Base-by-base conservation (phyloP, 1,140 invertebrate species). In the Oryctes rhinoceros region DNA sequence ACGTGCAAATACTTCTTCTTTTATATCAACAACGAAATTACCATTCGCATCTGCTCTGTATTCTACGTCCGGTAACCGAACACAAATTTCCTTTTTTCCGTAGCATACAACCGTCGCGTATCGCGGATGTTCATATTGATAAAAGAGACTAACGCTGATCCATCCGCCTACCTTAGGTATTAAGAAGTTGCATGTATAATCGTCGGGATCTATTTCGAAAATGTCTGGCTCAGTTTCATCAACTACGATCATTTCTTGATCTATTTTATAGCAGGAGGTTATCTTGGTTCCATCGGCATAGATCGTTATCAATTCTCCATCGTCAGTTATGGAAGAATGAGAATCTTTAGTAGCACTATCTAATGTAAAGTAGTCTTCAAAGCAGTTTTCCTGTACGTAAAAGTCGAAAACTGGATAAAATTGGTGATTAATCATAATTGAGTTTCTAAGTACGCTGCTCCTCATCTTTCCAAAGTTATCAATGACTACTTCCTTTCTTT, bases 161-260 rank as follows among this genome's bases (percentile, higher is more conserved):
- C 77, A 78, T 20, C 47, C 77, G 10, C 77, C 77, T 59, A 53
- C 20, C 39, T 37, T 53, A 20, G 77, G 77, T 53, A 78, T 35
- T 20, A 78, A 59, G 62, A 78, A 78, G 18, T 78, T 78, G 49
- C 77, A 78, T 15, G 77, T 53, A 24, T 78, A 78, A 59, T 78
- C 77, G 11, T 78, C 77, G n/a, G 20, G 18, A 59, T 78, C 77
- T 35, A 78, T 35, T 78, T 78, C 77, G 7, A 18, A 78, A 24
- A 59, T 35, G 11, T 35, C 20, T 15, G 47, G 9, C 9, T 53
- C n/a, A 78, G 15, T 11, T 9, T 30, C 48, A 6, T 78, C 77
- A 5, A 78, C 11, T 24, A 78, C 47, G 15, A 78, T 78, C 77
- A 78, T 78, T 11, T 78, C 77, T 20, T 15, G 77, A 15, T 49